Evolutionary conservation across 2,113 vertebrate species (phyloP).

Genomic region (Strix aluco): DNA sequence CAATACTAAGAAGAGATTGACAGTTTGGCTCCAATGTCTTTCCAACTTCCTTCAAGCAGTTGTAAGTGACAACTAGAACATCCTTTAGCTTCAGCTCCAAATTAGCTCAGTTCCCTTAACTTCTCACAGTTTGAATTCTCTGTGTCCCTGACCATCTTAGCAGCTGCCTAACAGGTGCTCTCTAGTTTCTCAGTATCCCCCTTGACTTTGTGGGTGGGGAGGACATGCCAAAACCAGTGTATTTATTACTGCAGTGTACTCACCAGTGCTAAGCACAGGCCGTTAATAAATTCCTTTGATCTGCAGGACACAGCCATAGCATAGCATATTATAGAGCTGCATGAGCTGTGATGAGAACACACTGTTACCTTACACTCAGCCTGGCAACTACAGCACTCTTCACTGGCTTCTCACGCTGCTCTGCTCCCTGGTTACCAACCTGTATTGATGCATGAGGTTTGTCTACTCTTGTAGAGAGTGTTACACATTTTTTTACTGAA

Average conservation of each 20-base stretch:
- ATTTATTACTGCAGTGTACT: neutral
- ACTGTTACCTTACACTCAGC: neutral
- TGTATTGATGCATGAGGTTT: neutral
- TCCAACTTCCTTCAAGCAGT: neutral
- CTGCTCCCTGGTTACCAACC: neutral
- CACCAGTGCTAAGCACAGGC: neutral
- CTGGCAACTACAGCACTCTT: neutral
- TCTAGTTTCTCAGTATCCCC: neutral
- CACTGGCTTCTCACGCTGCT: neutral
- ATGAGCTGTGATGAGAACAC: neutral
- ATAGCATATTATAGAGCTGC: neutral
- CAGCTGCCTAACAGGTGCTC: neutral
- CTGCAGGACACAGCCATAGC: neutral
- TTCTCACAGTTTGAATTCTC: neutral
- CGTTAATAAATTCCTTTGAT: neutral
- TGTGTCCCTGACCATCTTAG: neutral
- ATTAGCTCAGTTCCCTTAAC: neutral
- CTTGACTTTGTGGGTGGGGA: neutral
- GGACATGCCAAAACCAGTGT: neutral
- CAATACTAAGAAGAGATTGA: neutral
- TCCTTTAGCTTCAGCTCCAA: neutral
- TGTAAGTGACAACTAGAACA: neutral
- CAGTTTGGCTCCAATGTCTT: neutral
- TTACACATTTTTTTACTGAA: neutral
- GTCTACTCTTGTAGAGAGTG: neutral